Conservation (phyloP, 2,797 vertebrate species). For the Miichthys miiuy region DNA sequence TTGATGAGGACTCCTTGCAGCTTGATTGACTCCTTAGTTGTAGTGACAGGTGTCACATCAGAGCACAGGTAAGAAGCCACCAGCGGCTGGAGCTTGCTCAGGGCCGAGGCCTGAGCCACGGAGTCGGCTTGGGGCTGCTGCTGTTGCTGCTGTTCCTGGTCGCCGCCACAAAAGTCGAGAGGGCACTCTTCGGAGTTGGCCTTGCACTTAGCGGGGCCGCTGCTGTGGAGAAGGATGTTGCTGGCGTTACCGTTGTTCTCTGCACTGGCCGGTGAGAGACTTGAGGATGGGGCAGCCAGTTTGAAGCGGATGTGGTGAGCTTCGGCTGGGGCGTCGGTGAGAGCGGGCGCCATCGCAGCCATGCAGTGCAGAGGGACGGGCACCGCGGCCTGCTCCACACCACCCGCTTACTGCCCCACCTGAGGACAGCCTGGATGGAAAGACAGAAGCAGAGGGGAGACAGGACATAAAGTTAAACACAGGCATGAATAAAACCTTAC, state of each 20-base stretch:
- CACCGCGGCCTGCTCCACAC: slow-evolving; percentile 93
- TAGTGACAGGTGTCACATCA: slow-evolving; percentile 94
- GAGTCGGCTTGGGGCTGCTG: slow-evolving; percentile 75
- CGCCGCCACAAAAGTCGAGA: slow-evolving; percentile 89
- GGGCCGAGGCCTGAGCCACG: slow-evolving; percentile 78
- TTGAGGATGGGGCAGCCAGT: slow-evolving; percentile 98
- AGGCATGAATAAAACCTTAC: neutral
- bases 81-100: slow-evolving; percentile 95
- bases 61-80: slow-evolving; percentile 95
- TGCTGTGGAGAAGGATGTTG: slow-evolving; percentile 94
- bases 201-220: slow-evolving; percentile 92
- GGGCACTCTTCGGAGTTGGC: slow-evolving; percentile 88
- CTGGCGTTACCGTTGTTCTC: slow-evolving; percentile 97
- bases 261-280: slow-evolving; percentile 94
- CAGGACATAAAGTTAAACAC: slow-evolving; percentile 33
- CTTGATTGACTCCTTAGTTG: slow-evolving; percentile 94
- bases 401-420: slow-evolving; percentile 92
- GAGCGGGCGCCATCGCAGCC: slow-evolving; percentile 99
- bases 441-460: slow-evolving; percentile 14
- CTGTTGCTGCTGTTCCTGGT: slow-evolving; percentile 87
- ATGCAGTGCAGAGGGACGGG: slow-evolving; percentile 98
- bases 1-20: slow-evolving; percentile 97
- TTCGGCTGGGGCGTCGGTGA: slow-evolving; percentile 99
- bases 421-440: slow-evolving; percentile 86
- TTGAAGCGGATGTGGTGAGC: slow-evolving; percentile 99